These are phyloP conservation scores for Electrona antarctica DNA, from an alignment of 2,113 vertebrate genomes.

Conservation along the genomic window DNA sequence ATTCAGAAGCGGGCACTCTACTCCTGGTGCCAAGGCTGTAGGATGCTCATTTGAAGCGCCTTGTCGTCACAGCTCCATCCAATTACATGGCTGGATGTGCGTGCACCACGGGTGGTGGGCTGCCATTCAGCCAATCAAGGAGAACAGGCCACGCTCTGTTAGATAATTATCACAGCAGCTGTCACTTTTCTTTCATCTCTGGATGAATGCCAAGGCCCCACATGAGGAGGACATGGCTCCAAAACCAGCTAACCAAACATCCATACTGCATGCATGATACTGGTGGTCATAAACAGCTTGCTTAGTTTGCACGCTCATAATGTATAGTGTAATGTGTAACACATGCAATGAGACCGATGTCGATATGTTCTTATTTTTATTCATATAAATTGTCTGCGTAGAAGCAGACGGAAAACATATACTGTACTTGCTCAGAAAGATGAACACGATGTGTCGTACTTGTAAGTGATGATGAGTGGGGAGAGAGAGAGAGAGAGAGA, in stretches of 20 bases:
- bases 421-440: neutral
- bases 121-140: slow-evolving; percentile 70
- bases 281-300: too few relatives aligned
- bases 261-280: neutral
- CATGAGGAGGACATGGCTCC: slow-evolving; percentile 14
- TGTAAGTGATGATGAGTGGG: slow-evolving; percentile 37
- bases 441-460: neutral
- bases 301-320: too few relatives aligned
- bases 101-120: slow-evolving; percentile 49
- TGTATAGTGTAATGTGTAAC: too few relatives aligned
- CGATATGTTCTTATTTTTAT: slow-evolving; percentile 28
- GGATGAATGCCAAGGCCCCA: slow-evolving; percentile 18
- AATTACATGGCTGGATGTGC: slow-evolving; percentile 58
- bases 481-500: slow-evolving; percentile 4
- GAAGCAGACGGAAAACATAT: slow-evolving; percentile 12
- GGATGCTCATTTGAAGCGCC: slow-evolving; percentile 38
- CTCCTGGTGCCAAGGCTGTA: slow-evolving; percentile 41
- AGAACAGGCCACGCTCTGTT: slow-evolving; percentile 73
- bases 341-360: slow-evolving; percentile 2
- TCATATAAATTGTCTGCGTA: slow-evolving; percentile 36
- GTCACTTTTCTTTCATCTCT: slow-evolving; percentile 56
- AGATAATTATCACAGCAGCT: slow-evolving; percentile 72
- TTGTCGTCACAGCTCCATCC: slow-evolving; percentile 63
- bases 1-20: slow-evolving; percentile 10
- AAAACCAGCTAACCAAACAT: neutral